Conservation (phyloP, 2,888 invertebrate genomes). For the Ferrisia virgata region DNA sequence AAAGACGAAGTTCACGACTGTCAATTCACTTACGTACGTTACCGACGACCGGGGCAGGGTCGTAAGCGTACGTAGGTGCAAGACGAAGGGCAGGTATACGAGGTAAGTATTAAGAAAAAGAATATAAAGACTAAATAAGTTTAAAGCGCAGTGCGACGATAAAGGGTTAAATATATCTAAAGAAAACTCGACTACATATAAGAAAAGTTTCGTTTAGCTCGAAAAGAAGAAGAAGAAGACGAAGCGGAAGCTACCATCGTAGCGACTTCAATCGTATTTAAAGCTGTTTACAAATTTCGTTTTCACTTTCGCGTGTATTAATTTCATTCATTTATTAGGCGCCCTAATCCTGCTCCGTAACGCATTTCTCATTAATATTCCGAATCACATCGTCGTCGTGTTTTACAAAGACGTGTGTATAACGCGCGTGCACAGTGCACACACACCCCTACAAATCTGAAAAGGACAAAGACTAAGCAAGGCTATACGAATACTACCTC, state of each 20-base stretch:
- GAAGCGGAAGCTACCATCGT: too few relatives aligned
- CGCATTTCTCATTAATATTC: constrained; percentile 30
- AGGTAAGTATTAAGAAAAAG: neutral
- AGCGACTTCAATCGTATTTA: constrained; percentile 25
- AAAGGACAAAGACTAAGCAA: neutral
- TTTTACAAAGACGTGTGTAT: neutral
- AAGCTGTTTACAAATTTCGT: constrained; percentile 31
- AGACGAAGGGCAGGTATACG: neutral
- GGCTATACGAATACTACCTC: too few relatives aligned
- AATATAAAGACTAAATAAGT: neutral
- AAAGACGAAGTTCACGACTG: neutral
- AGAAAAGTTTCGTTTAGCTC: neutral
- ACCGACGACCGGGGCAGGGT: neutral
- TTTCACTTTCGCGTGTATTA: constrained; percentile 26
- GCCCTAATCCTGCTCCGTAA: constrained; percentile 3
- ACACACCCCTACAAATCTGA: neutral
- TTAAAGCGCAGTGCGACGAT: neutral
- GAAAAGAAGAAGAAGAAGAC: neutral
- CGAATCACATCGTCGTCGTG: constrained; percentile 3
- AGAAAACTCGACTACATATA: neutral
- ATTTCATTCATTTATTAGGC: constrained; percentile 27
- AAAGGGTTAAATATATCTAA: neutral
- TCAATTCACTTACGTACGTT: neutral
- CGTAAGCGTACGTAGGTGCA: neutral
- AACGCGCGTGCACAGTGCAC: neutral